phyloP scores from a whole-genome alignment of 2,797 vertebrate genomes.

The Diplodus puntazzo region DNA sequence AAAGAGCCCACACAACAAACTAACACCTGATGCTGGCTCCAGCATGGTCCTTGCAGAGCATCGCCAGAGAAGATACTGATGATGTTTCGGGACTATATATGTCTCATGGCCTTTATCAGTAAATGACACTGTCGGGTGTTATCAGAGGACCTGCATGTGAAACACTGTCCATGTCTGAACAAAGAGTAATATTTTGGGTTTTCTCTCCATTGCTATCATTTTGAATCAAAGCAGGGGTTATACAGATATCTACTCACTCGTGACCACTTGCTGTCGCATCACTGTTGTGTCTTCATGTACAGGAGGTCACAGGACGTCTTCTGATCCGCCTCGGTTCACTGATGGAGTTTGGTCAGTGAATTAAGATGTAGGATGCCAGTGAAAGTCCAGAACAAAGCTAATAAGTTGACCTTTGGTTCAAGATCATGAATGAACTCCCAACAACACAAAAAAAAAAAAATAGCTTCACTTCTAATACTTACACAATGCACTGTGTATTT shows the following conservation, averaged over 20 bases:
- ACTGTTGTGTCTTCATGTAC: not conserved
- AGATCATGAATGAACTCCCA: not conserved
- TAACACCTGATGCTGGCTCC: not conserved
- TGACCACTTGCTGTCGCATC: not conserved
- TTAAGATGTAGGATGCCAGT: not conserved
- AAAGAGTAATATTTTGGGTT: not conserved
- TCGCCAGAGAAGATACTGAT: not conserved
- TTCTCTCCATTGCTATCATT: not conserved
- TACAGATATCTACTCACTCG: not conserved
- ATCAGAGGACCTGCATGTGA: not conserved
- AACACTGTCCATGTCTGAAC: not conserved
- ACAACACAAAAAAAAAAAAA: not conserved
- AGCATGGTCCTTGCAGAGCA: not conserved
- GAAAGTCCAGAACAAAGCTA: not conserved
- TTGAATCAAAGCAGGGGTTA: not conserved
- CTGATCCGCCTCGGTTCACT: not conserved
- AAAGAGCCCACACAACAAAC: too few species aligned
- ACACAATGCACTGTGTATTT: not conserved
- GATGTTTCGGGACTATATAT: not conserved
- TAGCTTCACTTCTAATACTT: not conserved
- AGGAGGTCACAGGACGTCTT: not conserved
- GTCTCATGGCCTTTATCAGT: not conserved
- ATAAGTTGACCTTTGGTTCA: not conserved
- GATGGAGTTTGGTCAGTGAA: not conserved
- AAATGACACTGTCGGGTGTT: not conserved